Conservation (phyloP, 23 tunicate genomes). For the Aplidium turbinatum region DNA sequence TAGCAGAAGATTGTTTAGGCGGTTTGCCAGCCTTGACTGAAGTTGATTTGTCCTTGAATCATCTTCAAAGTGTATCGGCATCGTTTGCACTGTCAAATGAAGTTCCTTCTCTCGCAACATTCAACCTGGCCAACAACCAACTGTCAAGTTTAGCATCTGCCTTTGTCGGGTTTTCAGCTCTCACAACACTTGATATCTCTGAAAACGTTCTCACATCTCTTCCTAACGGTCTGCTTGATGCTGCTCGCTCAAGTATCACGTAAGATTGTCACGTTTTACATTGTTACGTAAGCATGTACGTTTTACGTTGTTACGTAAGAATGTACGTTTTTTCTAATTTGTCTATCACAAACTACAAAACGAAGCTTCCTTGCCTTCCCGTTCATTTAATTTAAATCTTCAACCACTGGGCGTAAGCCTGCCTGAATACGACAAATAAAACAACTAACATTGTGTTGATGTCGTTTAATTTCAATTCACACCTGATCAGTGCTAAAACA, state of each 20-base stretch:
- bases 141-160: slow-evolving; percentile 21
- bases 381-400: too few species aligned
- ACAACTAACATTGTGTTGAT: too few species aligned
- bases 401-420: too few species aligned
- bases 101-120: slow-evolving; percentile 8
- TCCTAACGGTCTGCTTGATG: slow-evolving; percentile 36
- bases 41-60: slow-evolving; percentile 43
- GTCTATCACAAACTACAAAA: too few species aligned
- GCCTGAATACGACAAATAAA: too few species aligned
- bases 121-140: slow-evolving; percentile 22
- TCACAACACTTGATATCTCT: slow-evolving; percentile 51
- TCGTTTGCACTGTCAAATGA: slow-evolving; percentile 32
- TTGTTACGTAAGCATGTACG: too few species aligned
- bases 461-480: neutral
- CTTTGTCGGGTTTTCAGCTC: slow-evolving; percentile 49
- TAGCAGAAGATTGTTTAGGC: slow-evolving; percentile 49
- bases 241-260: slow-evolving; percentile 39
- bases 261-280: slow-evolving; percentile 24
- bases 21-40: slow-evolving; percentile 57
- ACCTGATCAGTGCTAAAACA: too few species aligned
- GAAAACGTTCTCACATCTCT: slow-evolving; percentile 44
- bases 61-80: slow-evolving; percentile 19
- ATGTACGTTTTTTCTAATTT: too few species aligned
- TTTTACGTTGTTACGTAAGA: too few species aligned
- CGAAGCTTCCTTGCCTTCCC: too few species aligned